phyloP scores from a whole-genome alignment of 2,888 invertebrate genomes.

The Elegia similella region DNA sequence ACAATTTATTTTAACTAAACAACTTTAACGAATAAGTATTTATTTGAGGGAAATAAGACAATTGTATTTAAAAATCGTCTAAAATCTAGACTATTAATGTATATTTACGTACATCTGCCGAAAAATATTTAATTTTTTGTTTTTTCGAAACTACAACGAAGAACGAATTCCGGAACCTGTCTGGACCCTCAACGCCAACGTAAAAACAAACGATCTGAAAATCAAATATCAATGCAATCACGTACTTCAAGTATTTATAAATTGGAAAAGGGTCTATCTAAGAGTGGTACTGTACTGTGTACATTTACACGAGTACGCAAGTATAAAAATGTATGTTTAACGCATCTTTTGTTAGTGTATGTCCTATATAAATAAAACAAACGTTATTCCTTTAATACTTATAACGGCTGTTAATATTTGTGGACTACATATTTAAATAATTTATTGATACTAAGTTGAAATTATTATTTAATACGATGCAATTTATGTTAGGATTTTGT shows the following conservation, averaged over 20 bases:
- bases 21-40: background rate
- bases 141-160: background rate
- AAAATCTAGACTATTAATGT: background rate
- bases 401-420: too few relatives aligned
- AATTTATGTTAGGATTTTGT: background rate
- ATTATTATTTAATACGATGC: background rate
- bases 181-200: constrained; percentile 47
- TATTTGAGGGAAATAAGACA: background rate
- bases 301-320: background rate
- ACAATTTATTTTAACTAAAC: background rate
- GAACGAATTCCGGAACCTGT: constrained; percentile 33
- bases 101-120: background rate
- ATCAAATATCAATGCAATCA: constrained; percentile 56
- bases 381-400: too few relatives aligned
- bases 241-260: constrained; percentile 17
- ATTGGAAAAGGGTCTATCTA: background rate
- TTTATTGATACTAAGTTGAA: background rate
- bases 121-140: background rate
- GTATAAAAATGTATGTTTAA: background rate
- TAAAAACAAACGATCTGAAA: constrained; percentile 57
- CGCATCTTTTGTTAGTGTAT: background rate
- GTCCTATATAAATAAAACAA: too few relatives aligned
- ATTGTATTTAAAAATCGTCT: background rate
- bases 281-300: background rate
- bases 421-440: background rate